Evolutionary conservation across 2,888 invertebrate genomes (phyloP).

Genomic region (Diplolepis rosae): DNA sequence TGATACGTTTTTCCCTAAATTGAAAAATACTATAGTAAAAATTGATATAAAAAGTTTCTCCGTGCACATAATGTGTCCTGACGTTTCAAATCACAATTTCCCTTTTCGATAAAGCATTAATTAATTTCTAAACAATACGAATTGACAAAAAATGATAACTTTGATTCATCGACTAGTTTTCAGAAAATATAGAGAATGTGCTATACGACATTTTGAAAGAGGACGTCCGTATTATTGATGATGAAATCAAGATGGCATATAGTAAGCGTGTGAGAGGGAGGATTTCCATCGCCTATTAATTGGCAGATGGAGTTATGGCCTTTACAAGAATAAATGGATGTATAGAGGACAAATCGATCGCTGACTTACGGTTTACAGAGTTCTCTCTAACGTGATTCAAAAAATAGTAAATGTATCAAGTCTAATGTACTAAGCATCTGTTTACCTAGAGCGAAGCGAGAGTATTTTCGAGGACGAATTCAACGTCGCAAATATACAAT

Average conservation of each 20-base stretch:
- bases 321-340: background rate
- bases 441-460: background rate
- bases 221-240: constrained; percentile 42
- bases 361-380: background rate
- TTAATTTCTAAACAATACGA: no score
- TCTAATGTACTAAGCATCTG: background rate
- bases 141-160: no score
- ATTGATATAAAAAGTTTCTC: no score
- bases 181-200: no score
- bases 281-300: background rate
- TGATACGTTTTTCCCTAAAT: no score
- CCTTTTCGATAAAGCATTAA: no score
- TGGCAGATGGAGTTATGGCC: background rate
- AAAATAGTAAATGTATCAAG: background rate
- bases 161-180: no score
- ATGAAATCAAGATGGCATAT: constrained; percentile 32
- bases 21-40: no score
- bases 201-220: no score
- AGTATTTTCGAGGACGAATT: background rate
- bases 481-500: background rate
- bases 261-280: background rate
- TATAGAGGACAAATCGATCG: background rate
- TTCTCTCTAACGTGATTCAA: background rate
- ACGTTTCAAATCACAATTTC: no score
- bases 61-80: no score